Percentiles rank a stretch among this genome's conserved stretches.
These are phyloP conservation scores for Todiramphus saurophagus DNA, from an alignment of 2,113 vertebrate genomes.

Conservation along the genomic window DNA sequence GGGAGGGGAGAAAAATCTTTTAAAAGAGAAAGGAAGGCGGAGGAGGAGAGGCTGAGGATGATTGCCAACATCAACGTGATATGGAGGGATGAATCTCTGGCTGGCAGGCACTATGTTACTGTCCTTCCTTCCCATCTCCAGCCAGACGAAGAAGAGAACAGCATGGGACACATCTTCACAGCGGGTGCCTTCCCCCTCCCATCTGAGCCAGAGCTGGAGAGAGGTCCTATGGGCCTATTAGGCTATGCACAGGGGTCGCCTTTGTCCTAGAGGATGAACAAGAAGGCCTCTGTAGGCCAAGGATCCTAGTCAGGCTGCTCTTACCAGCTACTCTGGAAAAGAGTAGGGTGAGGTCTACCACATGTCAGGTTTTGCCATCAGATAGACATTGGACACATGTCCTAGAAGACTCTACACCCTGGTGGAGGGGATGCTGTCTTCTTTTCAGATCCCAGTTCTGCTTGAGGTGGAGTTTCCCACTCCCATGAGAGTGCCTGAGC, in stretches of 20 bases:
- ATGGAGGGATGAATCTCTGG: neutral
- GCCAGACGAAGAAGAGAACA: neutral
- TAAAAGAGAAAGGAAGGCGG: neutral
- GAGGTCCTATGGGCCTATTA: neutral
- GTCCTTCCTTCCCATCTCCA: neutral
- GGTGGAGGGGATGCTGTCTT: fast-evolving
- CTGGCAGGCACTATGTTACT: neutral
- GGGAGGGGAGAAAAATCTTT: neutral
- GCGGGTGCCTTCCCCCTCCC: neutral
- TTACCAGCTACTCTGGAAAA: neutral
- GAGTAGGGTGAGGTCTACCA: neutral
- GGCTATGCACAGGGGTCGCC: neutral
- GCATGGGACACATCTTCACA: fast-evolving
- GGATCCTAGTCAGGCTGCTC: neutral
- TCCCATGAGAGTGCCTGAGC: neutral
- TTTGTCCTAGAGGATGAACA: neutral
- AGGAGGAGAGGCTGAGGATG: neutral
- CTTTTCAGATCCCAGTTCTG: neutral
- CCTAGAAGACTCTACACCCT: too few relatives aligned
- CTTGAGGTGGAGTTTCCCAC: neutral
- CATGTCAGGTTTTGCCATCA: neutral
- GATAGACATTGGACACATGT: neutral
- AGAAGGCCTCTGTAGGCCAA: neutral
- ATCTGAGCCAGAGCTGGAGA: neutral
- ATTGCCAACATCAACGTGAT: fast-evolving